Percentiles rank a stretch among this genome's conserved stretches.
Conservation (phyloP, 2,888 invertebrate genomes). For the Pecten maximus region DNA sequence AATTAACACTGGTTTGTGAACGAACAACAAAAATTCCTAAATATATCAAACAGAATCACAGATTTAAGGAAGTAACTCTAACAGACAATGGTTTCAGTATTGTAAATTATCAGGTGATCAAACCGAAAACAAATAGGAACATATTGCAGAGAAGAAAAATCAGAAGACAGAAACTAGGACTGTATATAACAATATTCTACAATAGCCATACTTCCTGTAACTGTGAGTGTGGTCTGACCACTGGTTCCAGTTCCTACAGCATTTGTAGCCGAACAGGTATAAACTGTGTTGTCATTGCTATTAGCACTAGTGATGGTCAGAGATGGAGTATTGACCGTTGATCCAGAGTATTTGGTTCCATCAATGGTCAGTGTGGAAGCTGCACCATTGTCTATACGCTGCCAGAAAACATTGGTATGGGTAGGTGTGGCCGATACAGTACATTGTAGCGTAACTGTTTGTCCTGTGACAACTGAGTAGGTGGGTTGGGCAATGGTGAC, state of each 20-base stretch:
- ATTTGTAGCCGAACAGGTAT: neutral
- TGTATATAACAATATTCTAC: no score
- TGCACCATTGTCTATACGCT: constrained; percentile 18
- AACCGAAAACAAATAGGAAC: no score
- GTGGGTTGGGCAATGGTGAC: neutral
- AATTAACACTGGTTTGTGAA: no score
- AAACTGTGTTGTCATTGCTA: neutral
- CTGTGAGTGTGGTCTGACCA: neutral
- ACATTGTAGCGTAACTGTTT: constrained; percentile 46
- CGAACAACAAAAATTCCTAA: no score
- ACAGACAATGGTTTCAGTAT: no score
- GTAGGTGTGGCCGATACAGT: constrained; percentile 40
- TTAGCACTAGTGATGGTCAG: neutral
- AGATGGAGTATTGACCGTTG: neutral
- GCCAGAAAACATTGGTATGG: constrained; percentile 44
- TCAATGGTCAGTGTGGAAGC: neutral
- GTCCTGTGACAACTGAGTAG: neutral
- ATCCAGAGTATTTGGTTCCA: constrained; percentile 4
- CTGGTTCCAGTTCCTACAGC: neutral
- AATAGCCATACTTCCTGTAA: neutral
- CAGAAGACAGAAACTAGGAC: no score
- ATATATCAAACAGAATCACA: no score
- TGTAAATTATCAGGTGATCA: no score
- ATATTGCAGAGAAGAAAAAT: no score
- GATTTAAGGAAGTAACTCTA: no score